phyloP scores from a whole-genome alignment of 2,797 vertebrate genomes.

The Lophura swinhoii region DNA sequence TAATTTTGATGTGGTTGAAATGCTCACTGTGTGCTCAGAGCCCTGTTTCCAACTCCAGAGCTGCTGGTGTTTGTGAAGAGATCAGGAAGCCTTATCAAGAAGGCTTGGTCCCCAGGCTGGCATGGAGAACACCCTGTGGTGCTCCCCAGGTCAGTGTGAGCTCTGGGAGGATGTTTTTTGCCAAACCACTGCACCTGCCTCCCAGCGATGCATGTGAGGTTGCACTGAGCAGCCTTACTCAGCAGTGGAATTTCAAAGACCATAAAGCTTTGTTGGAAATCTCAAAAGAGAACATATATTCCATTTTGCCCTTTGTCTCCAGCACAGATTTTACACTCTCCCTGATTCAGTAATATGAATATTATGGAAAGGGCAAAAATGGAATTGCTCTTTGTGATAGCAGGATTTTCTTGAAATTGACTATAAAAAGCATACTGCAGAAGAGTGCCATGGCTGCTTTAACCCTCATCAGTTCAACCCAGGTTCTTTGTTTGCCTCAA shows the following conservation, averaged over 20 bases:
- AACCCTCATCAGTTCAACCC: neutral
- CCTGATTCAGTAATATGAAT: neutral
- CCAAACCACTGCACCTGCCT: neutral
- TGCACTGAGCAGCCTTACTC: neutral
- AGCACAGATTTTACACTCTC: neutral
- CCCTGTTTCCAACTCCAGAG: neutral
- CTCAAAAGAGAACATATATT: neutral
- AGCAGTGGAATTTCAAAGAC: neutral
- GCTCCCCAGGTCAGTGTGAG: neutral
- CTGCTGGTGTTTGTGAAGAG: neutral
- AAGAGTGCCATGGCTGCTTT: neutral
- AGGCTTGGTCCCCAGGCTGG: neutral
- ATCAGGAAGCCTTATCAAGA: neutral
- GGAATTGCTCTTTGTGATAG: neutral
- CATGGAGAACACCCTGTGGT: rapidly evolving
- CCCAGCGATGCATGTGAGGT: neutral
- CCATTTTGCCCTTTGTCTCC: neutral
- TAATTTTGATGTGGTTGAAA: neutral
- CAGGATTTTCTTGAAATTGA: neutral
- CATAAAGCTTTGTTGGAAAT: neutral
- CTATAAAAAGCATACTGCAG: neutral
- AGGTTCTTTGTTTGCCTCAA: neutral
- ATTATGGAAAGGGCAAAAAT: neutral
- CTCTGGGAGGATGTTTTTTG: rapidly evolving
- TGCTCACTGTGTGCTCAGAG: neutral